Conservation (phyloP, 2,797 vertebrate genomes). For the Huso huso region DNA sequence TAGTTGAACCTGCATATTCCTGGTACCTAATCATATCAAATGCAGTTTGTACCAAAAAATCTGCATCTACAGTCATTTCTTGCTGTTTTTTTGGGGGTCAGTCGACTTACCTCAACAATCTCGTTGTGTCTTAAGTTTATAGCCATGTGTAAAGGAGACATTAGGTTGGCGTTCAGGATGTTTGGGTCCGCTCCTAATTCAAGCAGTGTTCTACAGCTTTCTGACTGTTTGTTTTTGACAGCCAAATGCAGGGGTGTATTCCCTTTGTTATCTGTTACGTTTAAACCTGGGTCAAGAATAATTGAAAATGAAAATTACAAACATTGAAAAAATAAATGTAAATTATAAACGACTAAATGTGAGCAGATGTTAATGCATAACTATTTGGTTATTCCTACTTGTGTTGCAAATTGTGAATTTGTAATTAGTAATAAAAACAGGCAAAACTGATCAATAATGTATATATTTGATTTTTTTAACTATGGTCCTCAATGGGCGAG, state of each 20-base stretch:
- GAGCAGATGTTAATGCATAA: too few relatives aligned
- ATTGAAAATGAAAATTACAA: background rate
- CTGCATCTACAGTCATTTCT: background rate
- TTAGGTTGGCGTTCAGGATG: constrained; percentile 64
- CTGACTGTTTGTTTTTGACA: constrained; percentile 64
- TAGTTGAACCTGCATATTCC: too few relatives aligned
- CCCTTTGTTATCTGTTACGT: constrained; percentile 72
- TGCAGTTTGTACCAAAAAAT: too few relatives aligned
- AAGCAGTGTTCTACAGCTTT: constrained; percentile 72
- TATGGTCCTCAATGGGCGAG: too few relatives aligned
- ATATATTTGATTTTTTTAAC: too few relatives aligned
- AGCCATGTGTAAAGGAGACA: constrained; percentile 82
- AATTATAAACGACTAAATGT: too few relatives aligned
- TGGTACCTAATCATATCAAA: too few relatives aligned
- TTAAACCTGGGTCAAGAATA: constrained; percentile 53
- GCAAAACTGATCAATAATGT: too few relatives aligned
- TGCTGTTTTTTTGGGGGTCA: background rate
- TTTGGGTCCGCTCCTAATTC: constrained; percentile 81
- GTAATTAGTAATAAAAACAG: too few relatives aligned
- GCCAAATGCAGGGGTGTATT: constrained; percentile 82
- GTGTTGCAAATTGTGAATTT: too few relatives aligned
- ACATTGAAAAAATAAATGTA: background rate
- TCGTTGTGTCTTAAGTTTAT: constrained; percentile 63
- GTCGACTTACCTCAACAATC: constrained; percentile 68
- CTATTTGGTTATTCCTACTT: too few relatives aligned